Evolutionary conservation across 2,888 invertebrate species (phyloP).

Genomic region (Epinotia ramella): DNA sequence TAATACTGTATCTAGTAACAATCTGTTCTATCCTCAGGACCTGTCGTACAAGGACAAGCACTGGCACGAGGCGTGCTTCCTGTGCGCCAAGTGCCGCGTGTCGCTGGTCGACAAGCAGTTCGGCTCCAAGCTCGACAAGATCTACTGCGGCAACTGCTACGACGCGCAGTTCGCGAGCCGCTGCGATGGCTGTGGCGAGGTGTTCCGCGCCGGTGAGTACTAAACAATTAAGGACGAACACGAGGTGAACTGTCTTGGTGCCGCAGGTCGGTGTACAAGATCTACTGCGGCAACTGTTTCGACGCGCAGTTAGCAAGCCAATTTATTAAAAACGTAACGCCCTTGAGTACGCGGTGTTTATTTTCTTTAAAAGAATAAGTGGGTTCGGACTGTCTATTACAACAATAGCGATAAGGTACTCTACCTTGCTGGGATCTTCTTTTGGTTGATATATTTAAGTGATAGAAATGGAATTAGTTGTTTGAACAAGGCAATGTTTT

Average conservation of each 20-base stretch:
- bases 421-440: too few species aligned
- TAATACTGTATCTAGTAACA: background rate
- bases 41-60: constrained; percentile 99
- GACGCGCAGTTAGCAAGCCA: background rate
- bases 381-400: too few species aligned
- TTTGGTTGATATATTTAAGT: too few species aligned
- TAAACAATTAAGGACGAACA: background rate
- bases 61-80: constrained; percentile 99
- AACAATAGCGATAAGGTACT: too few species aligned
- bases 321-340: too few species aligned
- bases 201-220: constrained; percentile 98
- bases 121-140: constrained; percentile 99
- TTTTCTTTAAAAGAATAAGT: too few species aligned
- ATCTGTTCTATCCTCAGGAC: constrained; percentile 88
- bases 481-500: too few species aligned
- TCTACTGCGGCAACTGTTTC: background rate
- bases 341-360: too few species aligned
- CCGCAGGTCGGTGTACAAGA: background rate
- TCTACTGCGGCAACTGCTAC: constrained; percentile 99
- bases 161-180: constrained; percentile 99
- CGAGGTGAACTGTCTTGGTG: too few species aligned
- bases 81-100: constrained; percentile 98
- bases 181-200: constrained; percentile 99
- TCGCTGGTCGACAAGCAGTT: constrained; percentile 99
- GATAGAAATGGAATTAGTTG: too few species aligned